phyloP scores from a whole-genome alignment of 2,888 invertebrate genomes.

The Sisyra terminalis region DNA sequence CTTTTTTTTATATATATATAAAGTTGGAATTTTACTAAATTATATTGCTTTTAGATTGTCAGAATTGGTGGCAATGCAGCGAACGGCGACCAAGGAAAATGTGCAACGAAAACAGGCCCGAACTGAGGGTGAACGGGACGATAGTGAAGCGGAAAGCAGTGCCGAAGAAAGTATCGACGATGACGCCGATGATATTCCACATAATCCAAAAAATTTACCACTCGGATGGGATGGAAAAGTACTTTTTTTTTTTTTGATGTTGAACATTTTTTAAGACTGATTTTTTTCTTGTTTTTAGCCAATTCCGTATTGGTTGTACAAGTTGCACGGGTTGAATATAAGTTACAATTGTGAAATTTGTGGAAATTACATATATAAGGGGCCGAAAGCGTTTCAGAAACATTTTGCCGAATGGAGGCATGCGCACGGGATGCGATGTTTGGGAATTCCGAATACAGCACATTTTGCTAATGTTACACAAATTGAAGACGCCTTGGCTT shows the following conservation, averaged over 20 bases:
- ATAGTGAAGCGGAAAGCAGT: conserved; percentile 80
- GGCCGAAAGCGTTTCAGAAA: conserved; percentile 97
- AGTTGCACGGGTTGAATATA: conserved; percentile 95
- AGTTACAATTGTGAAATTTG: conserved; percentile 99
- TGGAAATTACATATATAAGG: conserved; percentile 95
- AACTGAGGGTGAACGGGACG: conserved; percentile 82
- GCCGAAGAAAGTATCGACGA: conserved; percentile 68
- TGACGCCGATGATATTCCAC: conserved; percentile 88
- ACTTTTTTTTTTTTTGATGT: conserved; percentile 10
- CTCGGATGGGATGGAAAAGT: conserved; percentile 98
- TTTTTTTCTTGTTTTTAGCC: conserved; percentile 27
- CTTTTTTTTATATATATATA: conserved; percentile 9
- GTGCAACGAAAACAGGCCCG: conserved; percentile 96
- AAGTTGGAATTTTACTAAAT: conserved; percentile 5
- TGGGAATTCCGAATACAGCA: conserved; percentile 98
- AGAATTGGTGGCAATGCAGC: conserved; percentile 68
- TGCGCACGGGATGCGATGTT: conserved; percentile 91
- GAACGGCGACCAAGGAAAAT: conserved; percentile 90
- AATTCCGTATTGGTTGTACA: conserved; percentile 96
- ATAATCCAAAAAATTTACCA: conserved; percentile 98
- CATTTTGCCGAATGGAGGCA: conserved; percentile 93
- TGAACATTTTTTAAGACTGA: no score
- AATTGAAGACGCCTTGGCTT: conserved; percentile 90
- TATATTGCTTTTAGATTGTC: conserved; percentile 39
- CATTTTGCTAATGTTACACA: conserved; percentile 99